These are phyloP conservation scores for Drosophila hamatofila DNA, from an alignment of 2,888 invertebrate genomes.

Conservation along the genomic window DNA sequence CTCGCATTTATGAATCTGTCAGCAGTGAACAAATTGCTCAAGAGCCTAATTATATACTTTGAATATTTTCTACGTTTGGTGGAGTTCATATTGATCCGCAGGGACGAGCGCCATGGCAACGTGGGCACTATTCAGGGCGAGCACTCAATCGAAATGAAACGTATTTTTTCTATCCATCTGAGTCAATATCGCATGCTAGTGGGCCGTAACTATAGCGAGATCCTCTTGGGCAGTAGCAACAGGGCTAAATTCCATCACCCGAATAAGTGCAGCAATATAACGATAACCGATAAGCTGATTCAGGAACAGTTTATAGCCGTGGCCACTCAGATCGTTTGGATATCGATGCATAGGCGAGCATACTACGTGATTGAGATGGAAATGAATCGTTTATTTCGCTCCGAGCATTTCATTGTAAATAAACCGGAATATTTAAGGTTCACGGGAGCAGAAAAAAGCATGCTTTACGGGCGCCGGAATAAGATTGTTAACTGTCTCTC, in stretches of 20 bases:
- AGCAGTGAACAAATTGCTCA: conserved; percentile 73
- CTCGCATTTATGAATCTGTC: conserved; percentile 80
- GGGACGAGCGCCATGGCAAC: conserved; percentile 79
- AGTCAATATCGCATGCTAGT: conserved; percentile 82
- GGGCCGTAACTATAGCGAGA: conserved; percentile 82
- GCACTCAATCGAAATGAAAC: conserved; percentile 77
- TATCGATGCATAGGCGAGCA: conserved; percentile 81
- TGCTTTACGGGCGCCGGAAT: conserved; percentile 80
- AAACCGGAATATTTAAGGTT: conserved; percentile 70
- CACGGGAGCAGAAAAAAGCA: conserved; percentile 67
- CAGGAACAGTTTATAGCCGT: conserved; percentile 82
- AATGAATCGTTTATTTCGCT: conserved; percentile 83
- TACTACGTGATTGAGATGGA: conserved; percentile 82
- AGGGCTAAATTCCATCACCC: conserved; percentile 70
- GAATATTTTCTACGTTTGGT: conserved; percentile 83
- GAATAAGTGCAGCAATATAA: conserved; percentile 71
- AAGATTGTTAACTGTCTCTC: conserved; percentile 78
- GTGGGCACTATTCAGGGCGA: conserved; percentile 76
- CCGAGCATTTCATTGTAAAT: conserved; percentile 80
- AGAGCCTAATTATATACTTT: conserved; percentile 83
- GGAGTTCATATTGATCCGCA: conserved; percentile 82
- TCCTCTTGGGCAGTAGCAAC: conserved; percentile 77
- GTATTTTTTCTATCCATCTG: conserved; percentile 77
- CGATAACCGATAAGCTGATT: conserved; percentile 72
- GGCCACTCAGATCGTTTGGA: conserved; percentile 82